A percentile compares a stretch with the other conserved stretches of the same genome.
phyloP scores from a whole-genome alignment of 2,797 vertebrate genomes.

The Otolemur crassicaudatus region DNA sequence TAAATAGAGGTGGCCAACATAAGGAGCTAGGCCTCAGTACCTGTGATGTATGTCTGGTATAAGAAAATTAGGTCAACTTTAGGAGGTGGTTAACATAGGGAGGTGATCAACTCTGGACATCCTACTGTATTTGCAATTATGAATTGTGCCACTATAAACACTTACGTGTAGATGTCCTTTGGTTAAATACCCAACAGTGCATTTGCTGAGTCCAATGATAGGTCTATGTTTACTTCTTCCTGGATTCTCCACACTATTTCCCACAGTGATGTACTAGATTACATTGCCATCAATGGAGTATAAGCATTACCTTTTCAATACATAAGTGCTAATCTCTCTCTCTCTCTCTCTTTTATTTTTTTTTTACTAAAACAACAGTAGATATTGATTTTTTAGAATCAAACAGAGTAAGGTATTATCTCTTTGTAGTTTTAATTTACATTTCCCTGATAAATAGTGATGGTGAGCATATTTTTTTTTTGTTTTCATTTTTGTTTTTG shows the following conservation, averaged over 20 bases:
- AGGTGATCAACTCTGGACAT: too few relatives aligned
- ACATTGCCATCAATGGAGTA: background rate
- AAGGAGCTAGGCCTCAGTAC: too few relatives aligned
- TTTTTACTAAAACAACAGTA: too few relatives aligned
- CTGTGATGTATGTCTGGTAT: too few relatives aligned
- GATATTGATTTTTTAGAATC: background rate
- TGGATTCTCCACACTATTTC: background rate
- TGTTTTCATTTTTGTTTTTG: background rate
- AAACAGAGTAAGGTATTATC: background rate
- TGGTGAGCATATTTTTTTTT: background rate
- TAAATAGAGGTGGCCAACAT: too few relatives aligned
- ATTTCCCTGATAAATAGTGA: background rate
- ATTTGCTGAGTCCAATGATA: background rate
- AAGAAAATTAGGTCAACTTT: too few relatives aligned
- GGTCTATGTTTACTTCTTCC: background rate
- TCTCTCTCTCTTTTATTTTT: too few relatives aligned
- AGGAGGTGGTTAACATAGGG: too few relatives aligned
- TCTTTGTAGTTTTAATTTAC: background rate
- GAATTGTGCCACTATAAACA: background rate
- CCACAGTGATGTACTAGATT: background rate
- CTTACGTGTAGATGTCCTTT: background rate
- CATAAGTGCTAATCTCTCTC: background rate
- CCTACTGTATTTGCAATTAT: background rate
- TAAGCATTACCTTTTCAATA: background rate
- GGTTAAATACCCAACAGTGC: background rate